A percentile compares a stretch with the other conserved stretches of the same genome.
phyloP scores from a whole-genome alignment of 2,113 vertebrate genomes.

The Willisornis vidua region DNA sequence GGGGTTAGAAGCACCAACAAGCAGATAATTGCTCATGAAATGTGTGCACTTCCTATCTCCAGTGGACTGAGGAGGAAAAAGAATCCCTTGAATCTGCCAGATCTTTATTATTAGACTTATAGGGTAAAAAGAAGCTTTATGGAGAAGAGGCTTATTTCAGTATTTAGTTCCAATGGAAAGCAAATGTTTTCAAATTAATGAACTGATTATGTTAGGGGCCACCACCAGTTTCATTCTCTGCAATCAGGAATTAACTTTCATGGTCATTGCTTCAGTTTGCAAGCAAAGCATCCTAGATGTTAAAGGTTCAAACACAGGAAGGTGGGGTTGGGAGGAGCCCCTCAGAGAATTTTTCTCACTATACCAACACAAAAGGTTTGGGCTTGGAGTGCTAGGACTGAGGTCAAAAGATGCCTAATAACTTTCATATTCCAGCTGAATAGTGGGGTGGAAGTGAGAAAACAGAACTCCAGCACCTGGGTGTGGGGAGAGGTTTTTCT shows the following conservation, averaged over 20 bases:
- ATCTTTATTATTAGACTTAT: not conserved
- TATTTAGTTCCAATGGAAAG: not conserved
- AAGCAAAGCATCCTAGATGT: not conserved
- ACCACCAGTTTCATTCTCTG: not conserved
- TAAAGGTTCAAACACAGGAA: too few relatives aligned
- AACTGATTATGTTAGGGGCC: not conserved
- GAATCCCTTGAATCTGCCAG: not conserved
- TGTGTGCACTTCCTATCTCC: not conserved
- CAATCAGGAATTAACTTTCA: not conserved
- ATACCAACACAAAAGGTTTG: too few relatives aligned
- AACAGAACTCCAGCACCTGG: too few relatives aligned
- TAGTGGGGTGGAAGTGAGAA: too few relatives aligned
- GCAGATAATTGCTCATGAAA: constrained; percentile 21
- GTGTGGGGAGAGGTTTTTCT: too few relatives aligned
- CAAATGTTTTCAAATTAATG: not conserved
- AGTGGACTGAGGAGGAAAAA: not conserved
- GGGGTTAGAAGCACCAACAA: constrained; percentile 3
- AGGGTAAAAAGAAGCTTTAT: not conserved
- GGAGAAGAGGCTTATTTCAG: not conserved
- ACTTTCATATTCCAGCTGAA: too few relatives aligned
- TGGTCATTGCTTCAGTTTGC: not conserved
- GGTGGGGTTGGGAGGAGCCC: too few relatives aligned
- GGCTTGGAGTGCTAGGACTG: too few relatives aligned
- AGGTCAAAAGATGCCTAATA: too few relatives aligned
- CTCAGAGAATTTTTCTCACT: too few relatives aligned